Evolutionary conservation across 2,113 vertebrate species (phyloP).

Genomic region (Alces alces): DNA sequence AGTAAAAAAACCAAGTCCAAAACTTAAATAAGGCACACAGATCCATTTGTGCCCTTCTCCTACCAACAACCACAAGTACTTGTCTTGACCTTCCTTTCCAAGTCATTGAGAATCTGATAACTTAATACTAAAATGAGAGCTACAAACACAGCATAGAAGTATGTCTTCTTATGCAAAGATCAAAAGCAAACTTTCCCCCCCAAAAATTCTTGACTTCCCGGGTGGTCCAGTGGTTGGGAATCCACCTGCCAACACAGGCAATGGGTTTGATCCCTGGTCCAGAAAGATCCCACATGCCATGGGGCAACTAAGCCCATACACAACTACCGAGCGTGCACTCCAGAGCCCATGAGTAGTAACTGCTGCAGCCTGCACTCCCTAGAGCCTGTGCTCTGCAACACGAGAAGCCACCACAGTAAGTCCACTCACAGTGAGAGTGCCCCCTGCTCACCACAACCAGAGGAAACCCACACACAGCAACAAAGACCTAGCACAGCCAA

Average conservation of each 20-base stretch:
- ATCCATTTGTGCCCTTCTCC: background rate
- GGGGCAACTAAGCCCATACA: background rate
- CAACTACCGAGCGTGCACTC: background rate
- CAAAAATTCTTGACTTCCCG: background rate
- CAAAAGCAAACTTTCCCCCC: background rate
- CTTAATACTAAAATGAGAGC: conserved; percentile 8
- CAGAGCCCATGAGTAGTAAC: background rate
- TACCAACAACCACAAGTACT: background rate
- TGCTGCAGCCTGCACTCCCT: background rate
- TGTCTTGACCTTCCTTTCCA: background rate
- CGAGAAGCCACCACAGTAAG: background rate
- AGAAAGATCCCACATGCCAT: background rate
- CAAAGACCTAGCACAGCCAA: background rate
- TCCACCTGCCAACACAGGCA: background rate
- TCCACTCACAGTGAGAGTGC: accelerated
- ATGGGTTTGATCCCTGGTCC: background rate
- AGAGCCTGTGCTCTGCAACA: background rate
- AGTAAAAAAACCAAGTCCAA: background rate
- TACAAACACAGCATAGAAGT: background rate
- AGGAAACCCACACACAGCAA: background rate
- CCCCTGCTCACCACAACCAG: background rate
- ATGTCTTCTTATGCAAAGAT: background rate
- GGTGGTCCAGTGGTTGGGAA: background rate
- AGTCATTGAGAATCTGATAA: background rate
- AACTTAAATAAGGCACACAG: background rate